Evolutionary conservation across 2,797 vertebrate species (phyloP), one percentile per base, ranked within the genome.

Genomic region (Pangasius larnaudii): DNA sequence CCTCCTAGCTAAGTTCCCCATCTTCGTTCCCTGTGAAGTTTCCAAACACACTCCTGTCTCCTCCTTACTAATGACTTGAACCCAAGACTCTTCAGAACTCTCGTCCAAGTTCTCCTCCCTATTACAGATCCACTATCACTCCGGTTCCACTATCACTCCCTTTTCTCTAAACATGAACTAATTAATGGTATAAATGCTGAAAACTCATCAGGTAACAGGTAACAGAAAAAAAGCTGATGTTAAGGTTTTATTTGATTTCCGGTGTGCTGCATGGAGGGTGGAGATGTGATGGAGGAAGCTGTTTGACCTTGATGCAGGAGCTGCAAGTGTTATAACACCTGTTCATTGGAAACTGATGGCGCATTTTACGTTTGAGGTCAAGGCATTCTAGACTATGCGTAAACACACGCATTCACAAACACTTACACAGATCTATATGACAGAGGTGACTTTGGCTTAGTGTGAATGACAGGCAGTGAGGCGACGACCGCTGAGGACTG

Each of bases 221-320:
- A 18, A 19, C 4, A 69, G 67, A 51, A 33, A 79, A 51, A 78
- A 78, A 33, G 13, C 75, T 33, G 75, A 22, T 5, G 30, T 59
- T 13, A 14, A 6, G 56, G 30, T 16, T 80, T 39, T 27, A 19
- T 79, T 8, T 19, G n/a, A 78, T 24, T 11, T 22, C 36, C 42
- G 49, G 3, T 1, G 9, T 22, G 53, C 30, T 80, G 30, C 4
- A 1, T 24, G 14, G 42, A 83, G 42, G 49, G 71, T 53, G 4
- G 46, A 46, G 27, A n/a, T 83, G n/a, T 39, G 30, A 84, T 42
- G 49, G 84, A 82, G 65, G 39, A 58, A 74, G 84, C 27, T 42
- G n/a, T 33, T 75, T 83, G 88, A 89, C 88, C 88, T 89, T 89
- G 88, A 82, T 11, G 51, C 2, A 1, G 49, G 36, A 42, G 51